Base-by-base conservation (phyloP, 92 coral and sea anemone genomes). In the Pocillopora grandis region DNA sequence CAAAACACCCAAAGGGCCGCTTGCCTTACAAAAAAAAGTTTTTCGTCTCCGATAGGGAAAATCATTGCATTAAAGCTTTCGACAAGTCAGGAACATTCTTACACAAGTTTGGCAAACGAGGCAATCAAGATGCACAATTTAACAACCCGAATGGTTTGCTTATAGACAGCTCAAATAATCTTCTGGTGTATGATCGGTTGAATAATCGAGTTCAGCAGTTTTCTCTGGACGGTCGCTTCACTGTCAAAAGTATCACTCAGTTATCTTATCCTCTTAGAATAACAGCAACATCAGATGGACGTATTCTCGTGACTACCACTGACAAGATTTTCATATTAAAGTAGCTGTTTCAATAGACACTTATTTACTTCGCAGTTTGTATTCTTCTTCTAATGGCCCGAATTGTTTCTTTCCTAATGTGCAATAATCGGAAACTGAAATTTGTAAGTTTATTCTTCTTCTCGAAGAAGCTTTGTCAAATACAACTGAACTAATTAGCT, bases 191-290 rank as follows among this genome's bases (percentile, higher is more conserved):
- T 27, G 72, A 68, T 68, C 0, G 1, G 0, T 0, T 1, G 18
- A 68, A 33, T 68, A 33, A 68, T 48, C 72, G 72, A 33, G 72
- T 68, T 33, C 72, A 68, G 52, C 72, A 68, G 13, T 68, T 68
- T 68, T 33, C 72, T 12, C 12, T 68, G 27, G 52, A 35, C 72
- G 52, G 72, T 68, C 49, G n/a, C 72, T 68, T 68, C 55, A 33
- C 72, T 11, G 72, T 18, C 72, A 68, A 68, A 68, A 68, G 48
- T 68, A 14, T 68, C 55, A 33, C 72, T 68, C 6, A 33, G 12
- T 67, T 67, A 0, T 0, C 23, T 23, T 23, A 23, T 23, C 23
- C 23, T 23, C 23, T 0, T 23, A 23, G 23, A 23, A 23, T 23
- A 23, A 23, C 23, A 23, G 23, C 23, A 23, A 23, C 23, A 23